phyloP scores from a whole-genome alignment of 2,888 invertebrate genomes.

The Aleiodes testaceus region DNA sequence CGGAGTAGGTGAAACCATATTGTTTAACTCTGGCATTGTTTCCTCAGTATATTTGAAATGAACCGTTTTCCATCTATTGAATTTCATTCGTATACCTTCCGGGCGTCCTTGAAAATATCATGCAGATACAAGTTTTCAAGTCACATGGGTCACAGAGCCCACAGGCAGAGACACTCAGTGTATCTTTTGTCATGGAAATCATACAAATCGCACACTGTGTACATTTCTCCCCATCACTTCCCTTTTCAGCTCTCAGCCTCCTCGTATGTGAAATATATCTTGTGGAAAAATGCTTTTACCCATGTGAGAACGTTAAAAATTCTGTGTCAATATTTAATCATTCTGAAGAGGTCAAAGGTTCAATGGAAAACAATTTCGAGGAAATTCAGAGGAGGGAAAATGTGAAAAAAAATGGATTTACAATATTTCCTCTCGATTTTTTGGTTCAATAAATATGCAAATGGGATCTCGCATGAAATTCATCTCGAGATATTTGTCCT shows the following conservation, averaged over 20 bases:
- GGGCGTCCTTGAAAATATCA: slow-evolving; percentile 22
- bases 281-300: not conserved
- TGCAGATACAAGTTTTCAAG: slow-evolving; percentile 3
- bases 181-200: slow-evolving; percentile 18
- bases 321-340: slow-evolving; percentile 10
- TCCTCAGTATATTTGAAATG: not conserved
- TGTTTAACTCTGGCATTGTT: slow-evolving; percentile 2
- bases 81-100: slow-evolving; percentile 8
- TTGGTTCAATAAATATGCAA: not conserved
- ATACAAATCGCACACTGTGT: not conserved
- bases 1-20: slow-evolving; percentile 4
- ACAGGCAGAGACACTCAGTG: not conserved
- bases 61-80: slow-evolving; percentile 23
- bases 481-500: too few relatives aligned
- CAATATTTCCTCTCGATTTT: not conserved
- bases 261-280: not conserved
- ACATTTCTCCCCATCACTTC: too few relatives aligned
- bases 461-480: not conserved
- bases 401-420: too few relatives aligned
- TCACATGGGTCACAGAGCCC: slow-evolving; percentile 10
- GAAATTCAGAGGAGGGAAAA: not conserved
- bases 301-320: not conserved
- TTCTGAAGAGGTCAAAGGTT: not conserved
- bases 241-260: not conserved
- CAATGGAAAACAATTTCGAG: not conserved